A percentile compares a stretch with the other conserved stretches of the same genome.
Evolutionary conservation across 2,888 invertebrate genomes (phyloP).

Genomic region (Drosophila leonis): DNA sequence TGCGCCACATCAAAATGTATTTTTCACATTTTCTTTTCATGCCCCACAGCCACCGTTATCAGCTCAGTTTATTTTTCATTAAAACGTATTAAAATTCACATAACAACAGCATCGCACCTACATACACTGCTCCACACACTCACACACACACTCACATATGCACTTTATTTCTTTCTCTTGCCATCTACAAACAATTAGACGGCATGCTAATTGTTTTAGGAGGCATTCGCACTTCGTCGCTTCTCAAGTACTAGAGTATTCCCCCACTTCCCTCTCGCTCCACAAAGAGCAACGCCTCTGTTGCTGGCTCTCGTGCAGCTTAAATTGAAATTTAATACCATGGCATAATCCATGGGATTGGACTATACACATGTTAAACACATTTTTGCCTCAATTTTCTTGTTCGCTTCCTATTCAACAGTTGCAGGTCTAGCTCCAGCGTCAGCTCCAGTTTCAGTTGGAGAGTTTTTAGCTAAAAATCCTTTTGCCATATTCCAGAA

Average conservation of each 20-base stretch:
- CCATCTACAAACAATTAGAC: constrained; percentile 64
- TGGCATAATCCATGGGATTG: constrained; percentile 71
- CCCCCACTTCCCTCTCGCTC: not conserved
- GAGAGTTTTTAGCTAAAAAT: constrained; percentile 61
- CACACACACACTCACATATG: constrained; percentile 7
- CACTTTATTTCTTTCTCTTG: constrained; percentile 15
- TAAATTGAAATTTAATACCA: constrained; percentile 82
- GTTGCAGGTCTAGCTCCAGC: not conserved
- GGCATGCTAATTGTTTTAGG: constrained; percentile 77
- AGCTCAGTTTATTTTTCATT: constrained; percentile 73
- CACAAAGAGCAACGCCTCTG: not conserved
- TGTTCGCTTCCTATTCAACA: constrained; percentile 23
- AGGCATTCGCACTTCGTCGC: constrained; percentile 79
- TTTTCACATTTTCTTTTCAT: constrained; percentile 28
- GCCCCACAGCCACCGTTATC: constrained; percentile 24
- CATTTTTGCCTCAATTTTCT: constrained; percentile 60
- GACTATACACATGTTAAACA: constrained; percentile 78
- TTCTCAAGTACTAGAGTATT: constrained; percentile 49
- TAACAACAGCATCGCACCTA: constrained; percentile 30
- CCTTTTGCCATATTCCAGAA: constrained; percentile 59
- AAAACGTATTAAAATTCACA: constrained; percentile 67
- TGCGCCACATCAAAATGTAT: constrained; percentile 66
- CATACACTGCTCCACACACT: constrained; percentile 5
- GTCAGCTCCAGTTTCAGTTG: constrained; percentile 3
- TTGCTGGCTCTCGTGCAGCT: constrained; percentile 60